phyloP scores from a whole-genome alignment of 2,797 vertebrate species.

The Pelochelys cantorii region DNA sequence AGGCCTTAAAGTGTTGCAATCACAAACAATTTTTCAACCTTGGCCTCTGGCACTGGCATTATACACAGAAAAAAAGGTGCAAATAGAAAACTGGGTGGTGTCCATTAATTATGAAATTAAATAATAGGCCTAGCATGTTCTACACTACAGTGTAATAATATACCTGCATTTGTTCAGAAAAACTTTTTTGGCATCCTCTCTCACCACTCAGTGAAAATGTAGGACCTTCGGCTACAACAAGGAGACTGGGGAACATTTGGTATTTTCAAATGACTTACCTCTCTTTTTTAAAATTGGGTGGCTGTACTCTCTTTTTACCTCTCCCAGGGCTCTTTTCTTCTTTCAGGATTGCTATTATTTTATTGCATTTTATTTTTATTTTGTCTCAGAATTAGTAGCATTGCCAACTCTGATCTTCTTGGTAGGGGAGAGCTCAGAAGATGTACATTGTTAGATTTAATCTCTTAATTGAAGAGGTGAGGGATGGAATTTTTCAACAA shows the following conservation, averaged over 20 bases:
- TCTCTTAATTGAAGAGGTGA: not conserved
- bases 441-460: not conserved
- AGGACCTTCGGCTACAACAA: slow-evolving; percentile 16
- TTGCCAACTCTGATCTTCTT: not conserved
- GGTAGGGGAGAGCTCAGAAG: not conserved
- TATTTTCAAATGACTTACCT: not conserved
- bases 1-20: slow-evolving; percentile 36
- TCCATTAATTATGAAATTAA: slow-evolving; percentile 58
- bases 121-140: slow-evolving; percentile 32
- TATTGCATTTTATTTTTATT: not conserved
- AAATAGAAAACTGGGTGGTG: slow-evolving; percentile 39
- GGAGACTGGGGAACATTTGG: not conserved
- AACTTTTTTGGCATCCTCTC: slow-evolving; percentile 47
- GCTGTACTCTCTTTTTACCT: not conserved
- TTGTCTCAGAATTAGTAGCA: not conserved
- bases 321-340: not conserved
- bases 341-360: not conserved
- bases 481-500: not conserved
- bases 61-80: slow-evolving; percentile 35
- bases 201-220: slow-evolving; percentile 34
- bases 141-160: not conserved
- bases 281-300: not conserved
- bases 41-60: not conserved
- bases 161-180: slow-evolving; percentile 28
- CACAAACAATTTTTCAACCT: slow-evolving; percentile 12